These are phyloP conservation scores for Melieria picta DNA, from an alignment of 2,888 invertebrate genomes.

Conservation along the genomic window DNA sequence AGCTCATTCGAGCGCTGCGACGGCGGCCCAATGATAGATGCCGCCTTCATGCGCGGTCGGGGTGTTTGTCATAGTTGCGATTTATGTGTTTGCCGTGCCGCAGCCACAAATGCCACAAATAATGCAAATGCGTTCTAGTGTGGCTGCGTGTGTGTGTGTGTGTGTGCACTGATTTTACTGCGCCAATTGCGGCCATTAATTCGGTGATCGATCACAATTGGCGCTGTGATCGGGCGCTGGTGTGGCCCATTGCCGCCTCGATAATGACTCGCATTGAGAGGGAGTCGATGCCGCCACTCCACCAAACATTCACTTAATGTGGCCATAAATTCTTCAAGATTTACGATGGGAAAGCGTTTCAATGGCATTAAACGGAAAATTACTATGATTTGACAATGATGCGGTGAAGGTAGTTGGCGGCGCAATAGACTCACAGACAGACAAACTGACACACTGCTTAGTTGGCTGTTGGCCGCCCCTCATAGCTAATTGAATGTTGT, in stretches of 20 bases:
- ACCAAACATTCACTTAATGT: slow-evolving; percentile 25
- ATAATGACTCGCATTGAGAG: not conserved
- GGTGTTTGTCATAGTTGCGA: no score
- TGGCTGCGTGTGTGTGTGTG: not conserved
- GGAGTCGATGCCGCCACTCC: not conserved
- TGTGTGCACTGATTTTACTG: slow-evolving; percentile 17
- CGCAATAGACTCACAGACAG: slow-evolving; percentile 17
- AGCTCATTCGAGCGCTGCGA: no score
- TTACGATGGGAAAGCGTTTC: slow-evolving; percentile 49
- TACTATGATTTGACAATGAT: slow-evolving; percentile 44
- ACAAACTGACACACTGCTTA: slow-evolving; percentile 37
- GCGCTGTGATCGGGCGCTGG: slow-evolving; percentile 7
- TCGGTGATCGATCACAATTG: slow-evolving; percentile 24
- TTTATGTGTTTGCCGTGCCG: not conserved
- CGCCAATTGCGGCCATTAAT: slow-evolving; percentile 10
- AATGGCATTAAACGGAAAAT: slow-evolving; percentile 49
- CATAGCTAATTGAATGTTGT: no score
- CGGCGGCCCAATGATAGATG: no score
- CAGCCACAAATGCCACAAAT: not conserved
- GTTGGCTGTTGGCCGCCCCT: slow-evolving; percentile 11
- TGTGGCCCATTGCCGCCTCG: slow-evolving; percentile 8
- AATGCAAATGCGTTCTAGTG: not conserved
- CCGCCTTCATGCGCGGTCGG: no score
- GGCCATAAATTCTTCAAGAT: slow-evolving; percentile 48
- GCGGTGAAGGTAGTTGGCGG: slow-evolving; percentile 32